These are phyloP conservation scores for Pituophis catenifer DNA, from an alignment of 2,113 vertebrate genomes.

Conservation along the genomic window DNA sequence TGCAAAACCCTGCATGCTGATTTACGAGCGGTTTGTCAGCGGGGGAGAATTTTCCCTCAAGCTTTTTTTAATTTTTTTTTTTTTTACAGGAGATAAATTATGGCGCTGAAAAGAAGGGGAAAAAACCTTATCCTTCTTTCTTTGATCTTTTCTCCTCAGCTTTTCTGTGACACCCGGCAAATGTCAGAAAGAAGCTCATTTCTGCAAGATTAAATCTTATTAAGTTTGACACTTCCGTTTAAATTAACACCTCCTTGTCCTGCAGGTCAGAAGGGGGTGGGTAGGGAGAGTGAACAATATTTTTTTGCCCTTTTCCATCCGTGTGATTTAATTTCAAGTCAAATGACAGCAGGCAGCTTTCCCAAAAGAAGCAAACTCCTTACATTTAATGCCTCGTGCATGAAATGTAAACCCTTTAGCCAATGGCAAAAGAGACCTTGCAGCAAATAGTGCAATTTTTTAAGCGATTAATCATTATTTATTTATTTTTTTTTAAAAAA, in stretches of 20 bases:
- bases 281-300: not conserved
- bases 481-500: too few relatives aligned
- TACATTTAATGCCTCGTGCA: not conserved
- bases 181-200: not conserved
- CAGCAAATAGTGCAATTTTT: not conserved
- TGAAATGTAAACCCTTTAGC: not conserved
- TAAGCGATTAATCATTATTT: not conserved
- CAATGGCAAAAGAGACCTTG: not conserved
- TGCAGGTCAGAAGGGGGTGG: not conserved
- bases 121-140: slow-evolving; percentile 29
- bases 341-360: not conserved
- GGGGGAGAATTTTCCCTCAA: slow-evolving; percentile 22
- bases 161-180: slow-evolving; percentile 22
- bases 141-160: slow-evolving; percentile 50
- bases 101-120: slow-evolving; percentile 51
- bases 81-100: not conserved
- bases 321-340: not conserved
- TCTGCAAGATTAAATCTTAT: slow-evolving; percentile 16
- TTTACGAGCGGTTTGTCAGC: slow-evolving; percentile 40
- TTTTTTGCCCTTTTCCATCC: not conserved
- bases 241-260: not conserved
- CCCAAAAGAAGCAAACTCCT: not conserved
- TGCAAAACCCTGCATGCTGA: not conserved
- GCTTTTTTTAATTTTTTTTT: too few relatives aligned
- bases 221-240: not conserved